phyloP scores from a whole-genome alignment of 64 coral and sea anemone species.

The Pocillopora damicornis region DNA sequence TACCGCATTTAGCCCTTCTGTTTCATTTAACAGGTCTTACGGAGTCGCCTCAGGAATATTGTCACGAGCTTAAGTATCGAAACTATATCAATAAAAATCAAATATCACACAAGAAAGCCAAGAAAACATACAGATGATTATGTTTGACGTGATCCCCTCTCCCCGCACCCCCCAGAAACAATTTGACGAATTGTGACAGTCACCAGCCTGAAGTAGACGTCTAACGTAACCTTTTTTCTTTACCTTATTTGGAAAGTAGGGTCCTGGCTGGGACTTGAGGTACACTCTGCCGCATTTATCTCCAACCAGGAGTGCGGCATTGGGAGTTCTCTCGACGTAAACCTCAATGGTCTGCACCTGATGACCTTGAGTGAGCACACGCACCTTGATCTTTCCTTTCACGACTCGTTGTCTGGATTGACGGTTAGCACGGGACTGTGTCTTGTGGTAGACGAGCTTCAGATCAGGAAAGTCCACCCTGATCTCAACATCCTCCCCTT shows the following conservation, averaged over 20 bases:
- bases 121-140: no score
- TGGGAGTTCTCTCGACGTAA: conserved; percentile 37
- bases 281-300: conserved; percentile 30
- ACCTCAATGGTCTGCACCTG: conserved; percentile 46
- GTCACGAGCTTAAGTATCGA: no score
- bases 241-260: conserved; percentile 43
- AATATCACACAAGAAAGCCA: no score
- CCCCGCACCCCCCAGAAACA: neutral
- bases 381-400: conserved; percentile 49
- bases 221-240: neutral
- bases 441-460: conserved; percentile 62
- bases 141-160: no score
- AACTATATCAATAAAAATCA: no score
- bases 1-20: no score
- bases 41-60: no score
- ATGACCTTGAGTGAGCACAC: conserved; percentile 9
- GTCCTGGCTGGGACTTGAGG: conserved; percentile 30
- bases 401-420: conserved; percentile 74
- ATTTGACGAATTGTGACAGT: neutral
- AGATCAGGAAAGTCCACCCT: conserved; percentile 57
- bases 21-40: no score
- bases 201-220: neutral
- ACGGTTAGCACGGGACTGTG: conserved; percentile 55
- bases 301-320: conserved; percentile 14
- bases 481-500: neutral